Conservation (phyloP, 2,888 invertebrate genomes). For the Orchestes rusci region DNA sequence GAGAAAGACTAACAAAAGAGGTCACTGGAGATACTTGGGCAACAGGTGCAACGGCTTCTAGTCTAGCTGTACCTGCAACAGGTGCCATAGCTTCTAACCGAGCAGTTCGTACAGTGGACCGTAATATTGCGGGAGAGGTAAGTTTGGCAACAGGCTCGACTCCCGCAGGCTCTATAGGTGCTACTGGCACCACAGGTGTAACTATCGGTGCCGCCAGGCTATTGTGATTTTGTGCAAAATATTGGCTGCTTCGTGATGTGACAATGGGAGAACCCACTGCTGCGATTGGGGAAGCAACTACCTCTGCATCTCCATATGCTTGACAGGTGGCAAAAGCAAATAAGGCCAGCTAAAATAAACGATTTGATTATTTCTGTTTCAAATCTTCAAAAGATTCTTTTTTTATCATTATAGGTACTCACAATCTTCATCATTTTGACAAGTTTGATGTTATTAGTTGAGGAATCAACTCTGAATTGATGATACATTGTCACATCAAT, state of each 20-base stretch:
- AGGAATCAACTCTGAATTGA: constrained; percentile 5
- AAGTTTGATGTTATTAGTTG: constrained; percentile 4
- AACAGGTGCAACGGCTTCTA: constrained; percentile 27
- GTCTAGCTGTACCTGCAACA: constrained; percentile 33
- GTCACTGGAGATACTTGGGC: constrained; percentile 2
- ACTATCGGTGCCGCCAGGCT: constrained; percentile 45
- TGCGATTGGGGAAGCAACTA: constrained; percentile 39
- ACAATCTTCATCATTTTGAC: constrained; percentile 10
- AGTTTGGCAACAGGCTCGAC: too few relatives aligned
- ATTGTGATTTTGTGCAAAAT: constrained; percentile 55
- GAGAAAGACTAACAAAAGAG: constrained; percentile 1
- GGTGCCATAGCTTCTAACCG: constrained; percentile 21
- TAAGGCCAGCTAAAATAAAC: constrained; percentile 9
- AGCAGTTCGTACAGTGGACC: constrained; percentile 6
- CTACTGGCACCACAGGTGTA: constrained; percentile 27
- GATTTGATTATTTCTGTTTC: not conserved
- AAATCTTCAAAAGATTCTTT: not conserved
- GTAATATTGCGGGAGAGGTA: too few relatives aligned
- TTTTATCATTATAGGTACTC: too few relatives aligned
- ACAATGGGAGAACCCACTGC: constrained; percentile 44
- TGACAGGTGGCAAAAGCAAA: constrained; percentile 5
- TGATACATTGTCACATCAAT: constrained; percentile 1
- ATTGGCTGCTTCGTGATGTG: constrained; percentile 60
- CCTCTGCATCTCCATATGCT: constrained; percentile 32
- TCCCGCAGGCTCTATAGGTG: too few relatives aligned